Evolutionary conservation across 2,888 invertebrate species (phyloP), one percentile per base, ranked within the genome.

Genomic region (Diplazon laetatorius): DNA sequence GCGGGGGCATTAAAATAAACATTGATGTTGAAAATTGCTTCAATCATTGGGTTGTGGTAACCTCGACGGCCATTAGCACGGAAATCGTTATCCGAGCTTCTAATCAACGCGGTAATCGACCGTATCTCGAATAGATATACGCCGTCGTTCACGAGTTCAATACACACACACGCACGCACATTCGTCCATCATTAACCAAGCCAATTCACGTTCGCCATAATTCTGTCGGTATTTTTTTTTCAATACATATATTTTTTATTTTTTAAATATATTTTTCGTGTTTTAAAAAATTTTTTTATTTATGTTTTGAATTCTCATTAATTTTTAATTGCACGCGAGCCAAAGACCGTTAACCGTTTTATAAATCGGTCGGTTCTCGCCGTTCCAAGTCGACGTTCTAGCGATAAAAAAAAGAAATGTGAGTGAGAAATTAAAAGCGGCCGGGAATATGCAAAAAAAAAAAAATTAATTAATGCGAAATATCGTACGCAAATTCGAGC

Each of bases 291-390:
- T n/a, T n/a, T n/a, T n/a, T n/a, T n/a, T n/a, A n/a, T n/a, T n/a
- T n/a, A n/a, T 80, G 71, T 77, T 78, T 82, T 82, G 81, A 80
- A 83, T 84, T 79, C 80, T 82, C 78, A 80, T 84, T 82, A 82
- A 74, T 79, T 75, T 75, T 68, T 75, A 70, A 70, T 65, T 75
- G 74, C 74, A 39, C 44, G 42, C 42, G n/a, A 22, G 12, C 14
- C 22, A 35, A n/a, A 52, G 9, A 16, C 50, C 60, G 18, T 71
- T 62, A 60, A 68, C 16, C n/a, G n/a, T n/a, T n/a, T n/a, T n/a
- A n/a, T n/a, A n/a, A n/a, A n/a, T n/a, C n/a, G n/a, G n/a, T n/a
- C n/a, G n/a, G n/a, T n/a, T n/a, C n/a, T n/a, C n/a, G n/a, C n/a
- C n/a, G n/a, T n/a, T n/a, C n/a, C n/a, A n/a, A n/a, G n/a, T n/a